Evolutionary conservation across 2,113 vertebrate species (phyloP).

Genomic region (Hippocampus barbouri): DNA sequence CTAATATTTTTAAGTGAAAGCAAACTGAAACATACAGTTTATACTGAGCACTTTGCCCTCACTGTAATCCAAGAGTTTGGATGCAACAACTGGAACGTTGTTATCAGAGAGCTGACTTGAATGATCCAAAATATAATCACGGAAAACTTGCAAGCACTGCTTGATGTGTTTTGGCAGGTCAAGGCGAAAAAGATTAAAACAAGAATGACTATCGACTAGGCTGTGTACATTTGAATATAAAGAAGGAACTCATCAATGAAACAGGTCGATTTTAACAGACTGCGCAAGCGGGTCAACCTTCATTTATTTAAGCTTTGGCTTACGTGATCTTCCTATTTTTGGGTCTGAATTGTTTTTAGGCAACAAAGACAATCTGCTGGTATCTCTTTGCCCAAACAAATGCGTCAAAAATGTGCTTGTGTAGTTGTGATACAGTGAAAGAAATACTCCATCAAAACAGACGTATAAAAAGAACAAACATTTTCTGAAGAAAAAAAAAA

Average conservation of each 20-base stretch:
- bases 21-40: neutral
- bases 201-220: conserved; percentile 19
- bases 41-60: neutral
- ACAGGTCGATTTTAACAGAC: conserved; percentile 35
- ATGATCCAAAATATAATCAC: neutral
- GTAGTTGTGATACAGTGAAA: no score
- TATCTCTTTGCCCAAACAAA: no score
- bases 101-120: neutral
- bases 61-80: neutral
- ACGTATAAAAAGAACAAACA: no score
- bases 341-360: neutral
- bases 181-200: conserved; percentile 19
- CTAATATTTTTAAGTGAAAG: neutral
- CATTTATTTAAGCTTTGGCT: neutral
- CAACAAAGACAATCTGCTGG: no score
- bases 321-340: neutral
- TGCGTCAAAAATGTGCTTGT: no score
- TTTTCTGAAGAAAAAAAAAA: no score
- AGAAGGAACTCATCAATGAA: conserved; percentile 26
- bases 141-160: neutral
- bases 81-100: neutral
- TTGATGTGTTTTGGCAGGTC: conserved; percentile 23
- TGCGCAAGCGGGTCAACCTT: conserved; percentile 16
- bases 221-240: conserved; percentile 23
- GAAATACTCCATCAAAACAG: no score